Percentiles rank a stretch among this genome's conserved stretches.
These are phyloP conservation scores for Theretra japonica DNA, from an alignment of 2,888 invertebrate genomes.

Conservation along the genomic window DNA sequence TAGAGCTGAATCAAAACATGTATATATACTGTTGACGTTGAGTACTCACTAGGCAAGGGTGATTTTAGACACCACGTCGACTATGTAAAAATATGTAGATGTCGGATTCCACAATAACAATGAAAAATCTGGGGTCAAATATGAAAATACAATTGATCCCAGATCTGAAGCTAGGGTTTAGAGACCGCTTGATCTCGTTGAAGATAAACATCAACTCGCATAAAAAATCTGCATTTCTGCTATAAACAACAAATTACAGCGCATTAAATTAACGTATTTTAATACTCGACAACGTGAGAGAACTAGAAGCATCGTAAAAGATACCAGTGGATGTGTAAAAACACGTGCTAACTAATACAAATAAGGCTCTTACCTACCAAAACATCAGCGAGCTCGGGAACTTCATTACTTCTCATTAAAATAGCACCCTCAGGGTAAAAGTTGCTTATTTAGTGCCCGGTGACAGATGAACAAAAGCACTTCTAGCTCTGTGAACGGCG, in stretches of 20 bases:
- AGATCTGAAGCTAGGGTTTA: too few species aligned
- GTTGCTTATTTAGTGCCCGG: slow-evolving; percentile 76
- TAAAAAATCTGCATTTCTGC: too few species aligned
- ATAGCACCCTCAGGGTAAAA: slow-evolving; percentile 73
- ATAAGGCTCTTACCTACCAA: slow-evolving; percentile 79
- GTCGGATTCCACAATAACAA: too few species aligned
- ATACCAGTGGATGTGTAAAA: slow-evolving; percentile 51
- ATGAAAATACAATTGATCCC: too few species aligned
- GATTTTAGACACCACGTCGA: too few species aligned
- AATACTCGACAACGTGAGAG: slow-evolving; percentile 27
- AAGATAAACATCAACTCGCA: too few species aligned
- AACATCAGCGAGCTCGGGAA: slow-evolving; percentile 70
- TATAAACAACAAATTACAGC: neutral
- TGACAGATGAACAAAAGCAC: slow-evolving; percentile 77
- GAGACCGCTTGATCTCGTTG: too few species aligned
- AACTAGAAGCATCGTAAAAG: slow-evolving; percentile 47
- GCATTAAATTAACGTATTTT: neutral
- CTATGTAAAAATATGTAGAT: too few species aligned
- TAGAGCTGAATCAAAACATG: neutral
- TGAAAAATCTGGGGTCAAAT: too few species aligned
- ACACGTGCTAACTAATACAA: slow-evolving; percentile 79
- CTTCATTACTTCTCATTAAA: slow-evolving; percentile 83
- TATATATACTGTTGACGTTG: too few species aligned
- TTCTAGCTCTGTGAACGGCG: slow-evolving; percentile 54
- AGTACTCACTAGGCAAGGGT: too few species aligned